Conservation (phyloP, 2,888 invertebrate genomes). For the Scaptomyza cyrtandrae region DNA sequence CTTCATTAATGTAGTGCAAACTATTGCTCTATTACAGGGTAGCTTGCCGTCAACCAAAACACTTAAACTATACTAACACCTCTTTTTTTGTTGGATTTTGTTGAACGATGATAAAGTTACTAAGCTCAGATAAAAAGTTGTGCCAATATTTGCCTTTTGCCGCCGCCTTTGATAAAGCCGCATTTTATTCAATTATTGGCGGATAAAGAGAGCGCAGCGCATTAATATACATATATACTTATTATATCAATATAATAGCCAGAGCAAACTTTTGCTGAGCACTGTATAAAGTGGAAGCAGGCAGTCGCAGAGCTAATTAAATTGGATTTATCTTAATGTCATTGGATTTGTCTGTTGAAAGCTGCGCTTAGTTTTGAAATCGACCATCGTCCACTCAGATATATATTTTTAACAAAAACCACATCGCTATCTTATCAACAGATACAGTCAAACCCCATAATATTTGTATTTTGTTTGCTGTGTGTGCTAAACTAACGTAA, state of each 20-base stretch:
- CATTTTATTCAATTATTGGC: slow-evolving; percentile 76
- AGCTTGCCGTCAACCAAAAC: slow-evolving; percentile 11
- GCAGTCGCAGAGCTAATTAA: slow-evolving; percentile 61
- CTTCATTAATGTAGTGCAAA: background rate
- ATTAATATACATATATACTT: slow-evolving; percentile 21
- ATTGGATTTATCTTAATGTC: slow-evolving; percentile 66
- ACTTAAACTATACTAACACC: background rate
- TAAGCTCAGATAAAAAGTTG: slow-evolving; percentile 73
- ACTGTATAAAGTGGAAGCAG: background rate
- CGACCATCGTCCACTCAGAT: slow-evolving; percentile 29
- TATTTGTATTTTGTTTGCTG: background rate
- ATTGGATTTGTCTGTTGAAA: slow-evolving; percentile 28
- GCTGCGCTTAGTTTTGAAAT: slow-evolving; percentile 41
- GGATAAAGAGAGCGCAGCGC: slow-evolving; percentile 59
- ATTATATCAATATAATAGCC: slow-evolving; percentile 35
- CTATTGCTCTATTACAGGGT: slow-evolving; percentile 10
- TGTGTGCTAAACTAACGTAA: slow-evolving; percentile 21
- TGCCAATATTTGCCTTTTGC: slow-evolving; percentile 71
- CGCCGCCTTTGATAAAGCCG: slow-evolving; percentile 53
- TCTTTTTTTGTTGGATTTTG: slow-evolving; percentile 9
- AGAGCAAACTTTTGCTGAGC: slow-evolving; percentile 42
- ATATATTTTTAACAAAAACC: slow-evolving; percentile 10
- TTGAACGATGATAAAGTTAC: slow-evolving; percentile 49
- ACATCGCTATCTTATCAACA: slow-evolving; percentile 37
- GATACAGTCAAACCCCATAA: background rate